These are phyloP conservation scores for Ctenomys sociabilis DNA, from an alignment of 2,113 vertebrate species.

Conservation along the genomic window DNA sequence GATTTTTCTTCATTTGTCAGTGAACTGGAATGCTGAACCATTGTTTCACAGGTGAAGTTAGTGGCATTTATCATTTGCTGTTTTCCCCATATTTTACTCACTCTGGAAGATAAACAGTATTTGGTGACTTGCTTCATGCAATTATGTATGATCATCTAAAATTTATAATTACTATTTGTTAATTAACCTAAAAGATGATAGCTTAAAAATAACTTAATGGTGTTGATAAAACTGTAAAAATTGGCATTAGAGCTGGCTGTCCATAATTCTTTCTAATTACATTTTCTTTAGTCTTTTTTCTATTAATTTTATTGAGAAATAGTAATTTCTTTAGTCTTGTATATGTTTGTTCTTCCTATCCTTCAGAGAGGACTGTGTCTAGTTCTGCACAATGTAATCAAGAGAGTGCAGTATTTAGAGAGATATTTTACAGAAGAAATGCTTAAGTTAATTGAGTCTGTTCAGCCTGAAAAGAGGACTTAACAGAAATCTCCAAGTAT, in stretches of 20 bases:
- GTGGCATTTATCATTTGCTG: conserved; percentile 71
- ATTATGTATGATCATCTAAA: conserved; percentile 78
- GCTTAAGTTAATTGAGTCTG: conserved; percentile 75
- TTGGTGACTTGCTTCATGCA: conserved; percentile 74
- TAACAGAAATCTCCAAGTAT: conserved; percentile 63
- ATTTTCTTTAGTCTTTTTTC: conserved; percentile 65
- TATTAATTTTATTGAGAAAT: too few species aligned
- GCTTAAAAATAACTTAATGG: conserved; percentile 67
- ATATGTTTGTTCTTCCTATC: conserved; percentile 57
- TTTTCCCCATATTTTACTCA: conserved; percentile 66
- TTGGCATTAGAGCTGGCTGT: conserved; percentile 49
- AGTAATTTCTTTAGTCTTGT: conserved; percentile 62
- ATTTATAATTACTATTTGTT: conserved; percentile 74
- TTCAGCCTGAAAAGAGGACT: conserved; percentile 68
- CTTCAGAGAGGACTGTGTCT: conserved; percentile 47
- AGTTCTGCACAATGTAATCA: conserved; percentile 56
- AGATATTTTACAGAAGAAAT: conserved; percentile 68
- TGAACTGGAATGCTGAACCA: conserved; percentile 62
- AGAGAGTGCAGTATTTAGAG: conserved; percentile 48
- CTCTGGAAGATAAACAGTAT: conserved; percentile 78
- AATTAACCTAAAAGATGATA: conserved; percentile 74
- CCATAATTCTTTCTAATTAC: conserved; percentile 70
- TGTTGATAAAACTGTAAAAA: conserved; percentile 74
- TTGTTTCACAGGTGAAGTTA: conserved; percentile 72
- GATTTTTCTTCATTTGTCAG: conserved; percentile 55